Percentiles rank a stretch among this genome's conserved stretches.
Evolutionary conservation across 2,888 invertebrate species (phyloP).

Genomic region (Petrophora chlorosata): DNA sequence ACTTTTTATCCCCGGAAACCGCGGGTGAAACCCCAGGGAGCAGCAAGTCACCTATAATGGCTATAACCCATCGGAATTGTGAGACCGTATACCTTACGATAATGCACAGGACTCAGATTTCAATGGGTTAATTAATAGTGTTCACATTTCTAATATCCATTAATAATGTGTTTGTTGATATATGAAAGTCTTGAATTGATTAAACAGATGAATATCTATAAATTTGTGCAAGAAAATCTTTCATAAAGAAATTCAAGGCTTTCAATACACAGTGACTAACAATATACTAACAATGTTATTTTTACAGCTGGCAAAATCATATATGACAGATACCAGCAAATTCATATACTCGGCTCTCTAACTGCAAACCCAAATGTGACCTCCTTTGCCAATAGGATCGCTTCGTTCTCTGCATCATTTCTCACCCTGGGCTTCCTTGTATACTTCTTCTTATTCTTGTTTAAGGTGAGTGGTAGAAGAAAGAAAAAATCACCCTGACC

Average conservation of each 20-base stretch:
- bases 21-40: too few species aligned
- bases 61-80: too few species aligned
- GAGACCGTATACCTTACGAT: too few species aligned
- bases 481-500: not conserved
- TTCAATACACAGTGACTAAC: constrained; percentile 20
- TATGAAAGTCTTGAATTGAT: too few species aligned
- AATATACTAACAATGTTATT: constrained; percentile 40
- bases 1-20: too few species aligned
- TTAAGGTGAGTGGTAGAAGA: constrained; percentile 66
- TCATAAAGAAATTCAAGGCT: constrained; percentile 15
- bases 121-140: too few species aligned
- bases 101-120: too few species aligned
- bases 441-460: constrained; percentile 71
- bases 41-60: too few species aligned
- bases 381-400: constrained; percentile 72
- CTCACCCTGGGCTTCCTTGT: constrained; percentile 86
- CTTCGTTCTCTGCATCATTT: constrained; percentile 71
- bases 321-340: constrained; percentile 86
- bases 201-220: too few species aligned
- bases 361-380: constrained; percentile 78
- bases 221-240: too few species aligned
- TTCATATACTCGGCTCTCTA: constrained; percentile 78
- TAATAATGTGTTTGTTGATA: too few species aligned
- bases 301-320: constrained; percentile 85
- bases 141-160: too few species aligned